These are phyloP conservation scores for Cotesia congregata DNA, from an alignment of 2,888 invertebrate species.

Conservation along the genomic window DNA sequence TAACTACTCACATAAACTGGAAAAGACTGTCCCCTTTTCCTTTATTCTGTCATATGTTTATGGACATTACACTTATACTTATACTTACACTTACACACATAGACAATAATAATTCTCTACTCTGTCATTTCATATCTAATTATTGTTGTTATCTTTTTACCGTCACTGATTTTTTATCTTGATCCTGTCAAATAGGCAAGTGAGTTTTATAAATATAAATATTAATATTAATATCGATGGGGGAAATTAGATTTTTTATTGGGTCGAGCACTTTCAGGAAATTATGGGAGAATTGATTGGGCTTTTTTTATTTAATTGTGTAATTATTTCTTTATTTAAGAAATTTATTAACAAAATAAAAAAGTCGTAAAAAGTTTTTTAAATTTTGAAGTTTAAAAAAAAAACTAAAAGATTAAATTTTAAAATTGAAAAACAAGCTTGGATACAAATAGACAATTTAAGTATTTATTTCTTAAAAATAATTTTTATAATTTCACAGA, in stretches of 20 bases:
- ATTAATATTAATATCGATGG: not conserved
- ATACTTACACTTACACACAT: not conserved
- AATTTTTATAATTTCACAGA: too few relatives aligned
- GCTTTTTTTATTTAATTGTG: too few relatives aligned
- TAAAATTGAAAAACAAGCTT: too few relatives aligned
- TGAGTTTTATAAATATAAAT: not conserved
- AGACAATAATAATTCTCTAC: not conserved
- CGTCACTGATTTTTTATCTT: not conserved
- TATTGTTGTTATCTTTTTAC: not conserved
- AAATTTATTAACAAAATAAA: too few relatives aligned
- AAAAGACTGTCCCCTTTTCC: conserved; percentile 1
- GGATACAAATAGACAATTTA: too few relatives aligned
- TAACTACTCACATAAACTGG: conserved; percentile 1
- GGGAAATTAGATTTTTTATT: not conserved
- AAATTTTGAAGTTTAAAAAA: too few relatives aligned
- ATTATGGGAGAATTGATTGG: too few relatives aligned
- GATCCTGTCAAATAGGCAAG: not conserved
- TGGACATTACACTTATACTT: not conserved
- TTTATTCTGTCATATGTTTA: not conserved
- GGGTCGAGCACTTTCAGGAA: too few relatives aligned
- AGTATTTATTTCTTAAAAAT: too few relatives aligned
- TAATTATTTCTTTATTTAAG: too few relatives aligned
- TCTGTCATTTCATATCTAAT: not conserved
- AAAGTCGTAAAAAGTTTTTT: too few relatives aligned
- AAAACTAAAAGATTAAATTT: too few relatives aligned